phyloP scores from a whole-genome alignment of 2,113 vertebrate genomes.

The Apodemus sylvaticus region DNA sequence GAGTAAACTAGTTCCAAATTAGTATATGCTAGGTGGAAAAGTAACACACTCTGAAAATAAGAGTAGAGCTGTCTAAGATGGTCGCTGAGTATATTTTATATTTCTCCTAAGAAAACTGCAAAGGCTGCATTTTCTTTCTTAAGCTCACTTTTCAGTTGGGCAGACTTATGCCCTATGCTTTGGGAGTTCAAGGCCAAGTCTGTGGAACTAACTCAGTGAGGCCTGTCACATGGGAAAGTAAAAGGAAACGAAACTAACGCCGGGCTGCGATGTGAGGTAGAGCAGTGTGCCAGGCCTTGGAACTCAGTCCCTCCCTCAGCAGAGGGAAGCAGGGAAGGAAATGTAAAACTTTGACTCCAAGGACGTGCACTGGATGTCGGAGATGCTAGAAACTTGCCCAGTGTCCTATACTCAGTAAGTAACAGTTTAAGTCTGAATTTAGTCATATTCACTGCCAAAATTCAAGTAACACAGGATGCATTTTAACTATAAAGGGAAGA shows the following conservation, averaged over 20 bases:
- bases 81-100: not conserved
- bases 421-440: slow-evolving; percentile 3
- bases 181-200: not conserved
- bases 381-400: not conserved
- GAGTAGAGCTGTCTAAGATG: not conserved
- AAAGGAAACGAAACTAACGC: not conserved
- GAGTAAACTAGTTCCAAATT: not conserved
- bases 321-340: not conserved
- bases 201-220: not conserved
- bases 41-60: not conserved
- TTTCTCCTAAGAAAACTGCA: slow-evolving; percentile 14
- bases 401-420: not conserved
- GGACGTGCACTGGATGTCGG: not conserved
- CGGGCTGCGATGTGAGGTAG: not conserved
- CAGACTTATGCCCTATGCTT: not conserved
- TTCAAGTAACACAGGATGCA: not conserved
- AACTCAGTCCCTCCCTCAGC: not conserved
- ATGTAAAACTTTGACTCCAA: not conserved
- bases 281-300: not conserved
- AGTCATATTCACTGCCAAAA: not conserved
- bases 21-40: slow-evolving; percentile 15
- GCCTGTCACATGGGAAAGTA: not conserved
- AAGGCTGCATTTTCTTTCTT: slow-evolving; percentile 32
- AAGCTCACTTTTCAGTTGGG: not conserved
- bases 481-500: slow-evolving; percentile 13